Percentiles rank a stretch among this genome's conserved stretches.
Evolutionary conservation across 2,888 invertebrate genomes (phyloP).

Genomic region (Drosophila stalkeri): DNA sequence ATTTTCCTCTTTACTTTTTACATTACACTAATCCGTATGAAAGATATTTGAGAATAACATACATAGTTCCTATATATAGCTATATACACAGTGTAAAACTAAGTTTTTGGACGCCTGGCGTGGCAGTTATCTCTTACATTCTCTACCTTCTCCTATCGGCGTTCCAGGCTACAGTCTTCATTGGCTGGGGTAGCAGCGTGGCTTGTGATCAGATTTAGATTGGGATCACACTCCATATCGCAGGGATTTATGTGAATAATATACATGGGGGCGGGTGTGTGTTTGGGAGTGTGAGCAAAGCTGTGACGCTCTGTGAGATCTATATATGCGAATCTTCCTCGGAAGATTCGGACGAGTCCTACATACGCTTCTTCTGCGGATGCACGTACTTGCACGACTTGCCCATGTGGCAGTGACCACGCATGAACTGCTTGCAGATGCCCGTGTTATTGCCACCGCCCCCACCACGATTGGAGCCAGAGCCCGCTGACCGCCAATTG

Average conservation of each 20-base stretch:
- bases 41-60: slow-evolving; percentile 7
- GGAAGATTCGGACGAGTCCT: slow-evolving; percentile 76
- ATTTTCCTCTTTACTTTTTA: slow-evolving; percentile 24
- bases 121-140: slow-evolving; percentile 4
- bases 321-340: slow-evolving; percentile 71
- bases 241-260: slow-evolving; percentile 36
- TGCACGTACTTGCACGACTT: slow-evolving; percentile 94
- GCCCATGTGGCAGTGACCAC: slow-evolving; percentile 93
- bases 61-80: slow-evolving; percentile 7
- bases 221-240: slow-evolving; percentile 36
- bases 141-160: not conserved
- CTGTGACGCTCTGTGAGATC: slow-evolving; percentile 56
- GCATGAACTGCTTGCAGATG: slow-evolving; percentile 92
- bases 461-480: slow-evolving; percentile 83
- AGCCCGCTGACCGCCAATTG: slow-evolving; percentile 87
- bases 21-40: slow-evolving; percentile 12
- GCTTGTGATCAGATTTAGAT: not conserved
- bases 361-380: slow-evolving; percentile 86
- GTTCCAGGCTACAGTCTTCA: slow-evolving; percentile 65
- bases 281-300: slow-evolving; percentile 5
- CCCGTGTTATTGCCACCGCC: slow-evolving; percentile 82
- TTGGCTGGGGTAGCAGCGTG: slow-evolving; percentile 41
- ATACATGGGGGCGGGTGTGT: slow-evolving; percentile 5
- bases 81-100: slow-evolving; percentile 33
- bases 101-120: slow-evolving; percentile 28